Evolutionary conservation across 1,140 invertebrate genomes (phyloP), one percentile per base, ranked within the genome.

Genomic region (Hylaeus volcanicus): DNA sequence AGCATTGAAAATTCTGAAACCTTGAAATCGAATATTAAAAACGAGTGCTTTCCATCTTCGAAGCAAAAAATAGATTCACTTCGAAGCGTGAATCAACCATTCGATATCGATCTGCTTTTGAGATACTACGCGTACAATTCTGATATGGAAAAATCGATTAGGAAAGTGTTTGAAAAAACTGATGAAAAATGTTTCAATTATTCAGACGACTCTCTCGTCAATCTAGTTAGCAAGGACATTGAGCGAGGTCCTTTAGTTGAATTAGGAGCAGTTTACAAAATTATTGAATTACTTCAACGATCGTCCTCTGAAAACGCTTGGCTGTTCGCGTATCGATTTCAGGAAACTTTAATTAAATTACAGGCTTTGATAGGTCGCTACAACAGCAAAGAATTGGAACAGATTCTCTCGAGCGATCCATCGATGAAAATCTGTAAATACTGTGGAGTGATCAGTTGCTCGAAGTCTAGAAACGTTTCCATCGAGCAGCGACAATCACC

Each of bases 361-460:
- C 74, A 74, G 61, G 76, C 64, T 43, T 11, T 86, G n/a, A 64
- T 89, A 5, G 51, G 41, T 4, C 63, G 64, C 9, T 74, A 60
- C 53, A 60, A 63, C 51, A 48, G 60, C 4, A 63, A 76, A 11
- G 84, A 60, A 8, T 58, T 89, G 9, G 53, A 83, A 0, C 56
- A 80, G 37, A 55, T 83, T 15, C 55, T 90, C 0, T 56, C n/a
- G 3, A 79, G 69, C 0, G 82, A 88, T 64, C 43, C 78, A 1
- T 83, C 85, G 1, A 68, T 90, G 5, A 70, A 60, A 2, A 85
- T 74, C 58, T 90, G 89, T 5, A 51, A 85, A 37, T 63, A 78
- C 15, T 89, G 89, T 45, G 86, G 87, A 0, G 83, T 89, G 12
- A 83, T 89, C 1, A 89, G 85, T 45, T 83, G 43, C 15, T 37